Conservation (phyloP, 2,113 vertebrate genomes). For the Melozone crissalis region DNA sequence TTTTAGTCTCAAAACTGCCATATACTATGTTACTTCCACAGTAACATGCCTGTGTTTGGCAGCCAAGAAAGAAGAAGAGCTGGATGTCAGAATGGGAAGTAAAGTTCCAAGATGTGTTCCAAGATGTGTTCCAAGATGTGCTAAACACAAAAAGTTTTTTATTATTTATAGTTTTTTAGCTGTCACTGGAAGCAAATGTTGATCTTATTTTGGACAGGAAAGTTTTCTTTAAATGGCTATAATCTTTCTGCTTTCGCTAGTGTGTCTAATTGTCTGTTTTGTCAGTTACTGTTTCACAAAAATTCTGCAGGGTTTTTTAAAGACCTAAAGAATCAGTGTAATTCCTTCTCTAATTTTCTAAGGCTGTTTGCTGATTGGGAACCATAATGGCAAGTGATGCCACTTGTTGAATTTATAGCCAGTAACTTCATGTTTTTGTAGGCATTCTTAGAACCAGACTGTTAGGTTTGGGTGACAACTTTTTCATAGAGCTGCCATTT, state of each 20-base stretch:
- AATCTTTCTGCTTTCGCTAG: background rate
- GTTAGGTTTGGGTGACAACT: background rate
- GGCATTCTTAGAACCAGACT: background rate
- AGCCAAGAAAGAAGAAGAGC: background rate
- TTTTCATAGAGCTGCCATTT: background rate
- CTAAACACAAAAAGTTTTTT: too few species aligned
- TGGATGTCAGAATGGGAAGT: background rate
- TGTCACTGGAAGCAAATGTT: background rate
- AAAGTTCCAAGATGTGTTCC: background rate
- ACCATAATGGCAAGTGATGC: background rate
- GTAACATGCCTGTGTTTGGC: background rate
- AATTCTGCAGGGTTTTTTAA: background rate
- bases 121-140: background rate
- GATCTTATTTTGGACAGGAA: background rate
- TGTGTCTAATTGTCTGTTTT: background rate
- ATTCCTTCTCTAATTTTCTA: background rate
- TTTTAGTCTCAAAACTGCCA: background rate
- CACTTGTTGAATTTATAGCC: background rate
- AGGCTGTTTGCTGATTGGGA: background rate
- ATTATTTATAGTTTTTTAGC: too few species aligned
- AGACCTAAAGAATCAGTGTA: background rate
- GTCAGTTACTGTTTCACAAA: background rate
- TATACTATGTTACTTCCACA: fast-evolving
- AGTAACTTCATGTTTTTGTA: background rate
- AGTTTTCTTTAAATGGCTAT: background rate